Evolutionary conservation across 2,888 invertebrate genomes (phyloP).

Genomic region (Calliphora vomitoria): DNA sequence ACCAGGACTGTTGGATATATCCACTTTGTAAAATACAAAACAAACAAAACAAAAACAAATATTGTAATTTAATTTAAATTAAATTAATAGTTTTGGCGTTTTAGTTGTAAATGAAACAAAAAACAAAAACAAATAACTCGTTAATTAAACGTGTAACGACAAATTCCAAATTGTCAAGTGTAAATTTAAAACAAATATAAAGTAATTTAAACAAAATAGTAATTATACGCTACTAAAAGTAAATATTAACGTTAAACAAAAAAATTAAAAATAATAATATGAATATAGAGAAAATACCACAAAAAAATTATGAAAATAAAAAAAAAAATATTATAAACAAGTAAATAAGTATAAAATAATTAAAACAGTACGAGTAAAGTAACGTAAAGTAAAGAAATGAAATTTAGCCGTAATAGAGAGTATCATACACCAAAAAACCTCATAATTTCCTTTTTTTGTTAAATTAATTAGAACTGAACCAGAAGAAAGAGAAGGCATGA

Average conservation of each 20-base stretch:
- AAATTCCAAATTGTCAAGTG: constrained; percentile 52
- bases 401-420: constrained; percentile 62
- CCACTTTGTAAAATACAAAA: constrained; percentile 83
- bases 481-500: constrained; percentile 4
- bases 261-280: constrained; percentile 47
- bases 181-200: constrained; percentile 65
- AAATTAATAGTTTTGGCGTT: constrained; percentile 76
- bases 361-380: constrained; percentile 62
- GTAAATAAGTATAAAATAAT: constrained; percentile 63
- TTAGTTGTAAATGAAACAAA: constrained; percentile 76
- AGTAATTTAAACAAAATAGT: constrained; percentile 46
- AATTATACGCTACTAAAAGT: constrained; percentile 66
- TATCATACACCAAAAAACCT: constrained; percentile 72
- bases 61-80: constrained; percentile 68
- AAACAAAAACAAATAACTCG: constrained; percentile 49
- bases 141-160: constrained; percentile 56
- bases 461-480: constrained; percentile 27
- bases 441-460: constrained; percentile 63
- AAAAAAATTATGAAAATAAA: constrained; percentile 41
- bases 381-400: constrained; percentile 36
- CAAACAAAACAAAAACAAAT: constrained; percentile 47
- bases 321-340: constrained; percentile 71
- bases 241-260: constrained; percentile 45
- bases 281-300: constrained; percentile 48
- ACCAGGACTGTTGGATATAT: constrained; percentile 84